Evolutionary conservation across 2,113 vertebrate species (phyloP).

Genomic region (Pelecanoides urinatrix): DNA sequence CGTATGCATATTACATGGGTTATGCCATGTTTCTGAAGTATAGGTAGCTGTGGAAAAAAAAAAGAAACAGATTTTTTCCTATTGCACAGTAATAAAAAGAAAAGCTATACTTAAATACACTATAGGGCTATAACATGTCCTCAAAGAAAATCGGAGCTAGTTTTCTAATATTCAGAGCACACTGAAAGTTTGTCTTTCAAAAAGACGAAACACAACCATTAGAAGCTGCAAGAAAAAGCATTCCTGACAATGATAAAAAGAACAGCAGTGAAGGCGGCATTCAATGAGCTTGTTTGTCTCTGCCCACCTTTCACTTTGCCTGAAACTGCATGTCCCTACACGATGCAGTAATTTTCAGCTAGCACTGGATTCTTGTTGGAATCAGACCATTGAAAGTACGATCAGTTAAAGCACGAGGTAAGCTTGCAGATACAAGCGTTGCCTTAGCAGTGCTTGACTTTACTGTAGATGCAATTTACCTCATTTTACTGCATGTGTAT

Average conservation of each 20-base stretch:
- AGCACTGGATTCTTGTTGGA: background rate
- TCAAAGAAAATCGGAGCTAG: background rate
- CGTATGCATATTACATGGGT: conserved; percentile 97
- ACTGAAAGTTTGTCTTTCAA: background rate
- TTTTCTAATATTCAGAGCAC: background rate
- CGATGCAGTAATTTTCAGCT: background rate
- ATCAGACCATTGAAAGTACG: background rate
- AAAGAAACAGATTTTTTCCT: background rate
- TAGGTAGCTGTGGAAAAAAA: conserved; percentile 81
- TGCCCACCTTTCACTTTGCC: background rate
- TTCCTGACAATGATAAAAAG: background rate
- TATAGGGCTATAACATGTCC: accelerated
- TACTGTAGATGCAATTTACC: background rate
- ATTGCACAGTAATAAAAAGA: background rate
- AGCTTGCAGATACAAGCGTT: background rate
- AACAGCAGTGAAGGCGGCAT: background rate
- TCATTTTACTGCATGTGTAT: accelerated
- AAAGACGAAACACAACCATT: background rate
- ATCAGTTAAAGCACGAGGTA: background rate
- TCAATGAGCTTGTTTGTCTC: background rate
- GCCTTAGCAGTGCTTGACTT: background rate
- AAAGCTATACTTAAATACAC: background rate
- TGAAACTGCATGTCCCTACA: background rate
- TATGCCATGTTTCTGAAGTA: conserved; percentile 93
- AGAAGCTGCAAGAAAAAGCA: background rate